Evolutionary conservation across 1,140 invertebrate species (phyloP).

Genomic region (Ephestia elutella): DNA sequence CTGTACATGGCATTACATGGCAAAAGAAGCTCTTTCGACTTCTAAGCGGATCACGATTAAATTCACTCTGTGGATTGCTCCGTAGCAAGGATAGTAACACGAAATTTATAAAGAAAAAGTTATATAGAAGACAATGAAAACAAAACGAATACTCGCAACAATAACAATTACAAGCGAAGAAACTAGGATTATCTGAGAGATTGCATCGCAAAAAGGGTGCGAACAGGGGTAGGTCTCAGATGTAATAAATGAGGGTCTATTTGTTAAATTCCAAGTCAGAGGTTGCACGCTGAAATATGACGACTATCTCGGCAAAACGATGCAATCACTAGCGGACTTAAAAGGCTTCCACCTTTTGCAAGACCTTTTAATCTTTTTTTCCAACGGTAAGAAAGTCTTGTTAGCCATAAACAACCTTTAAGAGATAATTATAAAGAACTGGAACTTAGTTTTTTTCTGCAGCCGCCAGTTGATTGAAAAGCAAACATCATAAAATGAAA

Average conservation of each 20-base stretch:
- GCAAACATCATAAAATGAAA: background rate
- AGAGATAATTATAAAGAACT: background rate
- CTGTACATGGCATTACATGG: too few species aligned
- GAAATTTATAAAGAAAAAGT: too few species aligned
- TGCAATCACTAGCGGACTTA: slow-evolving; percentile 66
- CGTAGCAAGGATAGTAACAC: too few species aligned
- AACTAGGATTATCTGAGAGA: slow-evolving; percentile 5
- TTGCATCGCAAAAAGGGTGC: slow-evolving; percentile 7
- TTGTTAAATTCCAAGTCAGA: slow-evolving; percentile 53
- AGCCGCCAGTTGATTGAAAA: background rate
- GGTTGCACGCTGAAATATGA: slow-evolving; percentile 57
- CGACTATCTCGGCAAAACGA: slow-evolving; percentile 59
- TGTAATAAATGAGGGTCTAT: slow-evolving; percentile 48
- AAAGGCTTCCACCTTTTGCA: slow-evolving; percentile 37
- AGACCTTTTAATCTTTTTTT: slow-evolving; percentile 29
- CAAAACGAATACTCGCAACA: background rate
- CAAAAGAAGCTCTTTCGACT: too few species aligned
- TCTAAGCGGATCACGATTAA: too few species aligned
- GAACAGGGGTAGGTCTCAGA: slow-evolving; percentile 23
- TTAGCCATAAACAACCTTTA: slow-evolving; percentile 1
- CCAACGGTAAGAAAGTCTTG: slow-evolving; percentile 7
- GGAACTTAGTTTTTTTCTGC: background rate
- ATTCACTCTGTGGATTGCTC: too few species aligned
- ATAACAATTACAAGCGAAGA: background rate
- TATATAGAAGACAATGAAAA: too few species aligned